A percentile compares a stretch with the other conserved stretches of the same genome.
Conservation (phyloP, 2,888 invertebrate species). For the Pollenia labialis region DNA sequence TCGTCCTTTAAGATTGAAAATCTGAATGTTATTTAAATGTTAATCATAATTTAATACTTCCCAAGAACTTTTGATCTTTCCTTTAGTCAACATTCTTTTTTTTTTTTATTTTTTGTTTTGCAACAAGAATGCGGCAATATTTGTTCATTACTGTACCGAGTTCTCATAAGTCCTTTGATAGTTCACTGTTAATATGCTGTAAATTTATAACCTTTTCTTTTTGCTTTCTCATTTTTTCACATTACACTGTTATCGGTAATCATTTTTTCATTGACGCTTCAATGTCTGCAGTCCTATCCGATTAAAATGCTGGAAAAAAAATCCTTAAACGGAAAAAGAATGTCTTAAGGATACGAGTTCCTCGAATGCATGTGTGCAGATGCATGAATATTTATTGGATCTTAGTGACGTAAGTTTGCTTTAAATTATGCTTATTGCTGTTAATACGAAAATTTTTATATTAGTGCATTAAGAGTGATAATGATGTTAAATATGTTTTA, state of each 20-base stretch:
- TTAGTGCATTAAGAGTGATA: no score
- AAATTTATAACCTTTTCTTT: conserved; percentile 2
- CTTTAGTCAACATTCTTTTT: background rate
- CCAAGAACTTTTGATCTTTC: background rate
- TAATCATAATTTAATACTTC: no score
- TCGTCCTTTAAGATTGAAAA: no score
- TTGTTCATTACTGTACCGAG: background rate
- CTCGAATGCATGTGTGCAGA: background rate
- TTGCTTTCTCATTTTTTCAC: background rate
- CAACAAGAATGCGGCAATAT: background rate
- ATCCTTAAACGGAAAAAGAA: background rate
- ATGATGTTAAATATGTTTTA: no score
- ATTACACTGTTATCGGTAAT: conserved; percentile 36
- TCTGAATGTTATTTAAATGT: no score
- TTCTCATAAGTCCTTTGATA: background rate
- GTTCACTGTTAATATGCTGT: background rate
- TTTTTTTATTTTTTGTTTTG: no score
- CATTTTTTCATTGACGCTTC: conserved; percentile 51
- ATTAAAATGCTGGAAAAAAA: background rate
- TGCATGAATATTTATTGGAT: conserved; percentile 9
- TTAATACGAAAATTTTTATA: no score
- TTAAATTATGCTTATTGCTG: no score
- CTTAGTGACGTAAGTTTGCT: background rate
- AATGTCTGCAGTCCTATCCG: conserved; percentile 37
- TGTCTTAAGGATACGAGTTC: background rate